A percentile compares a stretch with the other conserved stretches of the same genome.
Evolutionary conservation across 1,140 invertebrate species (phyloP).

Genomic region (Aphelenchoides besseyi): DNA sequence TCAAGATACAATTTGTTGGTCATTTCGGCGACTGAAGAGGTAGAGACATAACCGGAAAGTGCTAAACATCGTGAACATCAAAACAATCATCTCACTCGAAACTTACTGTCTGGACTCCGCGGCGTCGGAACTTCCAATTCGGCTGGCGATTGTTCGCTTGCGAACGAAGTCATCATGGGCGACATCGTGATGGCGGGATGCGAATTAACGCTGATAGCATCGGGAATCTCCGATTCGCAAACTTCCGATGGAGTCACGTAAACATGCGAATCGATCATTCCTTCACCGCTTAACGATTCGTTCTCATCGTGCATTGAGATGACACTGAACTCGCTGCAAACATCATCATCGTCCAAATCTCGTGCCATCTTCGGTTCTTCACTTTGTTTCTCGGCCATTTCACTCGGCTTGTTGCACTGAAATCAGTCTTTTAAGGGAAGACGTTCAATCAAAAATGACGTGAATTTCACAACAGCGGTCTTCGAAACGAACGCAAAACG

Average conservation of each 20-base stretch:
- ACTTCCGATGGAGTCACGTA: slow-evolving; percentile 7
- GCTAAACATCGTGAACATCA: not conserved
- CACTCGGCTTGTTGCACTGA: not conserved
- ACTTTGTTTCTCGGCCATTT: not conserved
- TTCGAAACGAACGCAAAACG: too few relatives aligned
- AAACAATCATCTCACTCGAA: not conserved
- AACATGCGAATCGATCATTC: not conserved
- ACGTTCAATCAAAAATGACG: not conserved
- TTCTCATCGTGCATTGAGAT: not conserved
- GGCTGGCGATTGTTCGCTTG: not conserved
- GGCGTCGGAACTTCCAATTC: not conserved
- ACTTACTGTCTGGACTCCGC: not conserved
- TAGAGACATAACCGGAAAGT: slow-evolving; percentile 7
- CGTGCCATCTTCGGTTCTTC: too few relatives aligned
- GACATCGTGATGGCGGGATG: not conserved
- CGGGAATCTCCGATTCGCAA: not conserved
- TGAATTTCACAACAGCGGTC: too few relatives aligned
- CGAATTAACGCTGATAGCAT: not conserved
- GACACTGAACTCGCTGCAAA: slow-evolving; percentile 1
- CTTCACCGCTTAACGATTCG: not conserved
- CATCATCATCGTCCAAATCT: slow-evolving; percentile 8
- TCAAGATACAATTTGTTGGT: not conserved
- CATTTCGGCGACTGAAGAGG: not conserved
- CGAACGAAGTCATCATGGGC: not conserved
- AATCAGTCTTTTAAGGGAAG: not conserved